Evolutionary conservation across 2,113 vertebrate species (phyloP).

Genomic region (Ranitomeya imitator): DNA sequence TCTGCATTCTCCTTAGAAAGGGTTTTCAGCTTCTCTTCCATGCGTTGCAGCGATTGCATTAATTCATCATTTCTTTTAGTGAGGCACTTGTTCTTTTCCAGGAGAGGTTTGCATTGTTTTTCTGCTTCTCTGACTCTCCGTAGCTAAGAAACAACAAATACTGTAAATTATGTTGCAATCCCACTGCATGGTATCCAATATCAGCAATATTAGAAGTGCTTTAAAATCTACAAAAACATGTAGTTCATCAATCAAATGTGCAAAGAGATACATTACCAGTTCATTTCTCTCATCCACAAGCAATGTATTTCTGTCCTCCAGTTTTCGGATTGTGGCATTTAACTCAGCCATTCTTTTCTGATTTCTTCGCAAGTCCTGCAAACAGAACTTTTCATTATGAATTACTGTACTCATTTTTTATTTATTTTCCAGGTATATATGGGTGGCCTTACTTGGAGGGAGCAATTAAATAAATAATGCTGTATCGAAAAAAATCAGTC

Average conservation of each 20-base stretch:
- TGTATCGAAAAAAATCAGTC: too few species aligned
- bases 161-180: slow-evolving; percentile 78
- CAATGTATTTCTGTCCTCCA: slow-evolving; percentile 93
- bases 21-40: slow-evolving; percentile 92
- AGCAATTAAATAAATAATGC: too few species aligned
- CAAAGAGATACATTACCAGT: slow-evolving; percentile 72
- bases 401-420: background rate
- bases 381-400: background rate
- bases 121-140: slow-evolving; percentile 94
- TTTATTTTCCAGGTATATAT: background rate
- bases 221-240: background rate
- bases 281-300: slow-evolving; percentile 94
- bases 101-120: slow-evolving; percentile 94
- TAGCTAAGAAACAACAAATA: slow-evolving; percentile 74
- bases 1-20: slow-evolving; percentile 91
- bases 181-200: too few species aligned
- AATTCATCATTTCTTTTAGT: slow-evolving; percentile 94
- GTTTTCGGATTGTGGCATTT: slow-evolving; percentile 90
- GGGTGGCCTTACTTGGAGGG: too few species aligned
- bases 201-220: too few species aligned
- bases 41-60: slow-evolving; percentile 88
- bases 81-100: slow-evolving; percentile 97
- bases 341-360: slow-evolving; percentile 92
- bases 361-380: slow-evolving; percentile 91
- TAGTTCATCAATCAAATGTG: background rate